Evolutionary conservation across 2,888 invertebrate species (phyloP).

Genomic region (Dugesia japonica): DNA sequence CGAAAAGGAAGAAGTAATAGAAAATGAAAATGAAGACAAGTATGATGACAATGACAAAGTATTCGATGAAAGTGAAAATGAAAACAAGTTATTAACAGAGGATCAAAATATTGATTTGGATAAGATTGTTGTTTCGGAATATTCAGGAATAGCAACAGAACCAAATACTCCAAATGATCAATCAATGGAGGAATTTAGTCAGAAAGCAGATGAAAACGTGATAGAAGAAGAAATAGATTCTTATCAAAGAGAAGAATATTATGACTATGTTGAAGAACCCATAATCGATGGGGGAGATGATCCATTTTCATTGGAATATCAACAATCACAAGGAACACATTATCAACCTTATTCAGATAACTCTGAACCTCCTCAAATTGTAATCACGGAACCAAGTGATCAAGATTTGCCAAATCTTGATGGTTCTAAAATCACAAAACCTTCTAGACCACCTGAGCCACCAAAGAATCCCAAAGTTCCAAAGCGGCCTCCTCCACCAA

Average conservation of each 20-base stretch:
- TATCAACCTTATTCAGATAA: neutral
- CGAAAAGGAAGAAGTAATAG: neutral
- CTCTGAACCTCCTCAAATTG: neutral
- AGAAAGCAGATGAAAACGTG: neutral
- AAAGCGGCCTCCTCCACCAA: neutral
- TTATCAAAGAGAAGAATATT: constrained; percentile 15
- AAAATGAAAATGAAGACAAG: neutral
- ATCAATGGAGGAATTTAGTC: neutral
- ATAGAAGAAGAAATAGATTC: neutral
- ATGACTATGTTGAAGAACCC: neutral
- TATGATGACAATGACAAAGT: neutral
- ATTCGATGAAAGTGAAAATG: neutral
- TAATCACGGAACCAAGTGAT: neutral
- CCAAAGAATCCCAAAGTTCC: neutral
- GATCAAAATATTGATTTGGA: neutral
- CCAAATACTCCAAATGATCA: neutral
- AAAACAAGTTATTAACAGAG: neutral
- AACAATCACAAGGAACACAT: neutral
- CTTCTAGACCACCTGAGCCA: neutral
- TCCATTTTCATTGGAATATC: constrained; percentile 11
- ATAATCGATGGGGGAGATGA: neutral
- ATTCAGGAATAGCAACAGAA: constrained; percentile 1
- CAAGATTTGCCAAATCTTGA: neutral
- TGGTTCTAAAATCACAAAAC: constrained; percentile 3
- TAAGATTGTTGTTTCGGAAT: neutral